Base-by-base conservation (phyloP, 2,113 vertebrate species). In the Sciurus niger region DNA sequence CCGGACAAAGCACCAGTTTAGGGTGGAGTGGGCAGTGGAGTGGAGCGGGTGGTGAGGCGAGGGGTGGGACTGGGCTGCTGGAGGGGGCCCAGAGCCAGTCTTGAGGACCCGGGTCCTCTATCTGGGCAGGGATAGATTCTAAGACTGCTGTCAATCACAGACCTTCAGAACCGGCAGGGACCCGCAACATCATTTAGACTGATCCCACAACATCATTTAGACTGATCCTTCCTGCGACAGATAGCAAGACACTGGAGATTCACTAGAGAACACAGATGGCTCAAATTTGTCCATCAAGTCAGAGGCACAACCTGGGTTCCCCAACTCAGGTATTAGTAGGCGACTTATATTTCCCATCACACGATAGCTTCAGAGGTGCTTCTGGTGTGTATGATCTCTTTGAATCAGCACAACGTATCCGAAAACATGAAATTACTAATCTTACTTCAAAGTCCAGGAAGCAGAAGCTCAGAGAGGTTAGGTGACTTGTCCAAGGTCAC, bases 191-290 rank as follows among this genome's bases (percentile, higher is more conserved):
- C 12, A 84, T 96, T 96, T 94, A 96, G 82, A 68, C 34, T 48
- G 93, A 90, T 88, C 76, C 95, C 53, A 43, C n/a, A 80, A 67
- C 74, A 58, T 77, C 79, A 55, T 92, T 96, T 72, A 88, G 86
- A 92, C 16, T 46, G 96, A 95, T 80, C 96, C 92, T 95, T 93
- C 34, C 30, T 18, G 60, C 2, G 65, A 92, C 80, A 88, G 70
- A 63, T 1, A 28, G 89, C 48, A 58, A 84, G 89, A 78, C 92
- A 43, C 30, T 25, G n/a, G 90, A 92, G 80, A 93, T 67, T 43
- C 0, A 0, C 25, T 53, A 95, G 53, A 78, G 22, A 90, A 84
- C 40, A 24, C 14, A 4, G 67, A 68, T 8, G 37, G 76, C 80
- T 97, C 79, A 53, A 48, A 73, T 84, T 22, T 88, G 92, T 87